Evolutionary conservation across 2,113 vertebrate genomes (phyloP).

Genomic region (Pluvialis apricaria): DNA sequence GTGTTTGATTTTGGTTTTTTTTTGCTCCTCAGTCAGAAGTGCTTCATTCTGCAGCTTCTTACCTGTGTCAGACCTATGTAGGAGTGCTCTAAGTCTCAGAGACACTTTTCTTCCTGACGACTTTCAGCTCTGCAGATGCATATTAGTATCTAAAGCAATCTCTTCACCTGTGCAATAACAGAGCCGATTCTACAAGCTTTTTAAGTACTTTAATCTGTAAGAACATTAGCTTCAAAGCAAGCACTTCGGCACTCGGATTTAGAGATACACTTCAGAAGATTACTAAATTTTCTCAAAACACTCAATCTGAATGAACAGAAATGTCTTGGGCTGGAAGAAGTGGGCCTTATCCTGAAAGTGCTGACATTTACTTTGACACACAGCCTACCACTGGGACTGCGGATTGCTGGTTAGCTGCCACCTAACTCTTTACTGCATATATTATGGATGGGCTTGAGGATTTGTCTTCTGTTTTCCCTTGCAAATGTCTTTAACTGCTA

Average conservation of each 20-base stretch:
- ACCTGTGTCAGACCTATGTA: not conserved
- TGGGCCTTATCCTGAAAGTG: not conserved
- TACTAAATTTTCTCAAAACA: not conserved
- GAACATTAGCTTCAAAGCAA: not conserved
- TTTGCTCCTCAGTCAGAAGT: not conserved
- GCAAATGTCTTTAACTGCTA: not conserved
- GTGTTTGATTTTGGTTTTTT: not conserved
- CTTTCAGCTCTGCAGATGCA: not conserved
- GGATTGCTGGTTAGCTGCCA: not conserved
- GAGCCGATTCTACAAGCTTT: not conserved
- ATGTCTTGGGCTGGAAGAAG: not conserved
- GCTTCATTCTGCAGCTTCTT: not conserved
- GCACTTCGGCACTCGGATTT: not conserved
- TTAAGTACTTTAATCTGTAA: constrained; percentile 14
- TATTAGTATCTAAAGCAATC: not conserved
- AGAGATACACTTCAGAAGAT: not conserved
- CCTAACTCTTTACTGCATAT: not conserved
- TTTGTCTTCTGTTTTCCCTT: not conserved
- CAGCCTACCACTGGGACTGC: not conserved
- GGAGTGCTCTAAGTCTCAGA: not conserved
- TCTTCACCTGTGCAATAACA: not conserved
- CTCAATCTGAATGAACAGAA: not conserved
- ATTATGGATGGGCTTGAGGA: not conserved
- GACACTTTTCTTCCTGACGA: not conserved
- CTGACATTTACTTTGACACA: not conserved